These are phyloP conservation scores for Embidobia sp. DNA, from an alignment of 2,888 invertebrate species.

Conservation along the genomic window DNA sequence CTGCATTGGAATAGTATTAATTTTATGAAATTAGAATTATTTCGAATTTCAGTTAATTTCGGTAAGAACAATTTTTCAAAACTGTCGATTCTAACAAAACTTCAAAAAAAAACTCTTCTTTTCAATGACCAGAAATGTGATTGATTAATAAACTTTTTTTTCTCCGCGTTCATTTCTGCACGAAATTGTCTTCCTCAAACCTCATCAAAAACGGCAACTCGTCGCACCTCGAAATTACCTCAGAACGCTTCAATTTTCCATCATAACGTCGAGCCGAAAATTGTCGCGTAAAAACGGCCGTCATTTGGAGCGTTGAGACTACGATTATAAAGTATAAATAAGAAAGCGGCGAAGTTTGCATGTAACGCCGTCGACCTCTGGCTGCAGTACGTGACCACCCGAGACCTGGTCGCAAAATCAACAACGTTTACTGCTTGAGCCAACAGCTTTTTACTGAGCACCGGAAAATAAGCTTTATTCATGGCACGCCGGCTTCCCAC, in stretches of 20 bases:
- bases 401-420: slow-evolving; percentile 46
- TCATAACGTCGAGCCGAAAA: slow-evolving; percentile 16
- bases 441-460: slow-evolving; percentile 42
- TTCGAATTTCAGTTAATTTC: too few species aligned
- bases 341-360: slow-evolving; percentile 21
- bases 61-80: too few species aligned
- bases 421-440: slow-evolving; percentile 52
- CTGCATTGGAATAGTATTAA: too few species aligned
- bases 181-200: neutral
- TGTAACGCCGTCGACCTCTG: slow-evolving; percentile 29
- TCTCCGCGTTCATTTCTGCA: too few species aligned
- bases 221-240: slow-evolving; percentile 10
- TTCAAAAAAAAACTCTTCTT: too few species aligned
- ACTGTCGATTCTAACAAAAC: too few species aligned
- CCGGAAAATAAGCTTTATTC: slow-evolving; percentile 60
- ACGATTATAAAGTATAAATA: slow-evolving; percentile 23
- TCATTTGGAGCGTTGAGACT: slow-evolving; percentile 29
- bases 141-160: too few species aligned
- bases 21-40: too few species aligned
- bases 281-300: slow-evolving; percentile 17
- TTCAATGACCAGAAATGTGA: too few species aligned
- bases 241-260: slow-evolving; percentile 16
- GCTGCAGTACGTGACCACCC: slow-evolving; percentile 44
- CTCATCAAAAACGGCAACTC: neutral
- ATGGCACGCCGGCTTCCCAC: slow-evolving; percentile 55